Percentiles rank a stretch among this genome's conserved stretches.
phyloP scores from a whole-genome alignment of 1,140 invertebrate genomes.

The Oscheius sp. region DNA sequence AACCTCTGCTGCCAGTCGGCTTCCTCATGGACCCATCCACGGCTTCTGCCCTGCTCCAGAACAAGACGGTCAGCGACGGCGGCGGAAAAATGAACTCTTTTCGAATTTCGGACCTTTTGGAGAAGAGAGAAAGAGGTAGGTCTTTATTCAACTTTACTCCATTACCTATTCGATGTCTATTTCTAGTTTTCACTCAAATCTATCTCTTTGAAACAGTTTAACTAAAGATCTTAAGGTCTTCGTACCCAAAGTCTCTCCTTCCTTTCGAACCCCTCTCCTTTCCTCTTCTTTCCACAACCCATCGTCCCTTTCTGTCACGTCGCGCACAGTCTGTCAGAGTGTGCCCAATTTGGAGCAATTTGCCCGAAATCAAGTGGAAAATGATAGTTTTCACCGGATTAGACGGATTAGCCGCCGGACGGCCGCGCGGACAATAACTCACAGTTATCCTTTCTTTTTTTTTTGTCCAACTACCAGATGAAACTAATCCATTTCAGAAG shows the following conservation, averaged over 20 bases:
- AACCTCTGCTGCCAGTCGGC: background rate
- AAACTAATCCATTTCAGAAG: background rate
- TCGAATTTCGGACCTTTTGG: background rate
- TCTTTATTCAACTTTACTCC: background rate
- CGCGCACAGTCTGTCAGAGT: no score
- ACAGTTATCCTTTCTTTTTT: background rate
- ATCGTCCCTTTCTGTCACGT: no score
- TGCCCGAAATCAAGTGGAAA: slow-evolving; percentile 11
- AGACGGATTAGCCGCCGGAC: slow-evolving; percentile 7
- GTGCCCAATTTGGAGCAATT: background rate
- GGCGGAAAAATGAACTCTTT: background rate
- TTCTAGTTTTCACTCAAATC: no score
- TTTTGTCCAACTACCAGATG: no score
- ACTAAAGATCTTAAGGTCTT: no score
- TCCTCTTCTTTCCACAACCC: no score
- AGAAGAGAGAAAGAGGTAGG: background rate
- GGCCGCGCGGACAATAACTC: background rate
- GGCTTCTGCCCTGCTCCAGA: background rate
- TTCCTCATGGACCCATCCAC: background rate
- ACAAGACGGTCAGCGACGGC: background rate
- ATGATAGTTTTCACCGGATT: slow-evolving; percentile 1
- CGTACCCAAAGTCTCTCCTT: no score
- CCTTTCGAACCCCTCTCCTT: no score
- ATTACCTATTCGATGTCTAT: no score
- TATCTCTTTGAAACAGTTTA: no score